Base-by-base conservation (phyloP, 2,888 invertebrate genomes). In the Agonopterix alstromeriana region DNA sequence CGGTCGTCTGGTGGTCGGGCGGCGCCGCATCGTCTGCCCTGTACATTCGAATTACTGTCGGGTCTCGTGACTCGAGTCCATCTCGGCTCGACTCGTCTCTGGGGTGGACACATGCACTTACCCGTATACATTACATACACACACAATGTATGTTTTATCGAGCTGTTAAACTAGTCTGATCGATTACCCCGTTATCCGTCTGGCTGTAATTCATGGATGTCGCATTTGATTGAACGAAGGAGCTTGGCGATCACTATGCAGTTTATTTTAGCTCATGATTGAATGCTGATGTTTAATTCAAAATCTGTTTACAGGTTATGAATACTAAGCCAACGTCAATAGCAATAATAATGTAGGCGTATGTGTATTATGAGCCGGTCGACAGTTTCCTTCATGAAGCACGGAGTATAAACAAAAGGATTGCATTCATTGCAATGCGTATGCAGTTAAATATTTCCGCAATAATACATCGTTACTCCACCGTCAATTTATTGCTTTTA, bases 21-120 rank as follows among this genome's bases (percentile, higher is more conserved):
- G 77, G 79, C 82, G 80, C 77, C 81, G 62, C 56, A 50, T 53
- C 60, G 79, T 81, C 81, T 80, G 65, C 57, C 3, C 27, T 27
- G 27, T 7, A 5, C 27, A 27, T 27, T 27, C 27, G 5, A 27
- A 27, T 27, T 27, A 27, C 27, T 5, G 27, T 56, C 51, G 62
- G 60, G 55, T 59, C 56, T 61, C 56, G 50, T 53, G 55, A 58
- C 54, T 57, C 53, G 62, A 54, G 53, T 55, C 59, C 66, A 65
- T 64, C 60, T 54, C 51, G 45, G 9, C 49, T 10, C 43, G 43
- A 5, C 38, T 38, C 38, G 38, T 38, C 4, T 38, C 43, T 35
- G 10, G 43, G 43, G 35, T 43, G 10, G 11, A 35, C 10, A 17
- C 3, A 11, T 36, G 11, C 46, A 40, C 36, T 38, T 38, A 38